Evolutionary conservation across 2,113 vertebrate genomes (phyloP), one percentile per base, ranked within the genome.

Genomic region (Phalacrocorax brasilianus): DNA sequence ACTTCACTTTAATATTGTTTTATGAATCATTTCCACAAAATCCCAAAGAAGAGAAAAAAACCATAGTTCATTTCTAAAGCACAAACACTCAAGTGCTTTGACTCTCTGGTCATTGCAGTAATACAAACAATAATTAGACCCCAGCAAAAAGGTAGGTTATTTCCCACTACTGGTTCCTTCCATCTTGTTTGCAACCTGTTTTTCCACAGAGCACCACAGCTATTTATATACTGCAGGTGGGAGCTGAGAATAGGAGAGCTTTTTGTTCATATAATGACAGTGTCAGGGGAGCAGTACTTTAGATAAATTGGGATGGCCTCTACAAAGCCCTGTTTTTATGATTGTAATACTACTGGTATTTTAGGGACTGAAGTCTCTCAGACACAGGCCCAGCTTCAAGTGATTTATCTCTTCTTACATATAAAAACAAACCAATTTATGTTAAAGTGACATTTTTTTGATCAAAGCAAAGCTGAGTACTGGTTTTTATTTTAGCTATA

Each of bases 211-310:
- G 33, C 52, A 28, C 11, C 32, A 59, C 30, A 80, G 73, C 58
- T 95, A 91, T 96, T 95, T 92, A 95, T 96, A 92, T 95, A 81
- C 73, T 73, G 50, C 79, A 73, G 79, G 78, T 88, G 63, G 56
- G 88, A 95, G 63, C 70, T 62, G 74, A 93, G 88, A 95, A 88
- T 59, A 92, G 71, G 84, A 83, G 55, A 84, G 77, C 42, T 88
- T 89, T 95, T 53, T 95, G 63, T 94, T 88, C 85, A 40, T 86
- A 28, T 75, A 90, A 92, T 68, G 81, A 84, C 82, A 88, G 38
- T 61, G 67, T 94, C 82, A 96, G 85, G 89, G 95, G 59, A 79
- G 81, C 65, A 96, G 88, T 92, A 40, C 65, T 94, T 79, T 8
- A 95, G 76, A 89, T 96, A 92, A 91, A 93, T 63, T 85, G 61